Base-by-base conservation (phyloP, 35 echinoderm and acorn worm species). In the Acanthaster planci region DNA sequence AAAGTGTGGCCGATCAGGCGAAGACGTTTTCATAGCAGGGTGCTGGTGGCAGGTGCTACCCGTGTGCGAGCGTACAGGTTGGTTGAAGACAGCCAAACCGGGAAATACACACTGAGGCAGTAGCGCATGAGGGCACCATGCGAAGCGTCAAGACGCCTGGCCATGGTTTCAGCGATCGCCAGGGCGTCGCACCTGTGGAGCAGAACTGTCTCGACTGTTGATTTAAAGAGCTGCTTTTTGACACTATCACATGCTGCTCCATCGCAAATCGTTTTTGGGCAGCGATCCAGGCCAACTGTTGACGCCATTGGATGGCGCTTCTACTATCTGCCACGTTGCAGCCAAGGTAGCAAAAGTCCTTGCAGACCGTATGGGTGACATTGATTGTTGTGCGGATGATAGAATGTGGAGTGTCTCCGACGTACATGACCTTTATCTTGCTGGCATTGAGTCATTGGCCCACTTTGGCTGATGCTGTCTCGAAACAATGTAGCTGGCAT, bases 21-120 rank as follows among this genome's bases (percentile, higher is more conserved):
- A 47, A 47, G 84, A 39, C 88, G 80, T 6, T 37, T 90, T 17
- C 34, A 40, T 18, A 85, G 35, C 52, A 76, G 84, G 40, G 60
- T 67, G n/a, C 17, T 67, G 18, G 60, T 67, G 60, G 60, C 60
- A 21, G 60, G 4, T 67, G 60, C 21, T 67, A 26, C 21, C 17
- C 16, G 27, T 21, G 60, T 67, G 22, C 60, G 60, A 67, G 60
- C 3, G 60, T 67, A 67, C 5, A 67, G 2, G 22, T 0, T 22
- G n/a, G 0, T 26, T 15, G 18, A n/a, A 22, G 60, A 67, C 14
- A 67, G 60, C 22, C 60, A 22, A n/a, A 21, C 60, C 27, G 60
- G 60, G 27, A 21, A 67, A 22, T 67, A 22, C 16, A 67, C 60
- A 67, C 60, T 22, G 7, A 67, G 60, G 22, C 60, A 8, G 7